Evolutionary conservation across 2,797 vertebrate species (phyloP), one percentile per base, ranked within the genome.

Genomic region (Pterois miles): DNA sequence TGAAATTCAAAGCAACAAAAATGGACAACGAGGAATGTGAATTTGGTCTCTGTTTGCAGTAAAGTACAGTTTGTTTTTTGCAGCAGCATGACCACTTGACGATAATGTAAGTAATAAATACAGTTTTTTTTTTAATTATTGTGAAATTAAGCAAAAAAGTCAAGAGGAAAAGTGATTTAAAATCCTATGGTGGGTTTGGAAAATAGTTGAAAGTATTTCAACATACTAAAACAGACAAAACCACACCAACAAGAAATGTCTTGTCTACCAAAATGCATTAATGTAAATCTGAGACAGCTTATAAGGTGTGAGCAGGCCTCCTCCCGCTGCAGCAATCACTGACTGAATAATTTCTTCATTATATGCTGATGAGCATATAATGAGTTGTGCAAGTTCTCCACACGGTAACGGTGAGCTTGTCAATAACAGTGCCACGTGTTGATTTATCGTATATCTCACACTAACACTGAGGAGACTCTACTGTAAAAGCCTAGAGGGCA

Each of bases 311-410:
- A 25, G 23, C 18, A 52, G n/a, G 36, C 23, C 20, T 34, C 31
- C 22, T 8, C 23, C 53, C 40, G 22, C 31, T 36, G 56, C 50
- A 68, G 53, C 62, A 78, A 54, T 78, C 22, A 38, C 58, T 13
- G 64, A 48, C 20, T 31, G 6, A 38, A 71, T 25, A 2, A 72
- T 40, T 67, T 50, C 43, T 68, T 74, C 48, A 52, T 65, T 68
- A 50, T 50, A 31, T 8, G 54, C 40, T 53, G 16, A 67, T 81
- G 2, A 50, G 68, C 83, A 25, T 18, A 2, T 64, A 63, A 57
- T 59, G 25, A 67, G 48, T 36, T 22, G 16, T n/a, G 11, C 40
- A 36, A 53, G 18, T 54, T 69, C 25, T 33, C 27, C 33, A 31
- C 14, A 9, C 48, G 43, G 57, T 66, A 9, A 71, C 64, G 25